Conservation (phyloP, 2,113 vertebrate species). For the Climacteris rufus region DNA sequence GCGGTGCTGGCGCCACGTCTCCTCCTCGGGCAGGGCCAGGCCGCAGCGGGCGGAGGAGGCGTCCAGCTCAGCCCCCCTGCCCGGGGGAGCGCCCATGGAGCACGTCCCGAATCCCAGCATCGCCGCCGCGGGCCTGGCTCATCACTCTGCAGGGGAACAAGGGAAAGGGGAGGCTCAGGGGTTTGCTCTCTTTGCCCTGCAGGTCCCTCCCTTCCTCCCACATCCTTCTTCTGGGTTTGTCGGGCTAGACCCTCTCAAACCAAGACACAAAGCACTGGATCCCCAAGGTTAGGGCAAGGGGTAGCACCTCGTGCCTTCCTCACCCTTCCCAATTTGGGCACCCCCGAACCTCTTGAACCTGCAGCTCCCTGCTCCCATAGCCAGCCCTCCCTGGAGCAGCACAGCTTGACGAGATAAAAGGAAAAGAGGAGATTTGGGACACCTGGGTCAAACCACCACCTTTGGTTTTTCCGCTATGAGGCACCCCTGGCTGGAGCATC, state of each 20-base stretch:
- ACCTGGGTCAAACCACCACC: neutral
- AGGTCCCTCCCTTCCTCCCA: neutral
- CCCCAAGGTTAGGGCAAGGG: too few relatives aligned
- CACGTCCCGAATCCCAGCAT: slow-evolving; percentile 86
- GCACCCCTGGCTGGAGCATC: neutral
- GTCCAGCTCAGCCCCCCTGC: slow-evolving; percentile 60
- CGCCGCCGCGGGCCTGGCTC: slow-evolving; percentile 72
- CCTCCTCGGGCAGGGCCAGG: slow-evolving; percentile 78
- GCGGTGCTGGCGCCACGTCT: slow-evolving; percentile 84
- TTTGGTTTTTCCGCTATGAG: neutral
- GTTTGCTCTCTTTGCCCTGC: accelerated
- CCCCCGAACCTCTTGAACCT: neutral
- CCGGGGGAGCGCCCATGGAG: slow-evolving; percentile 65
- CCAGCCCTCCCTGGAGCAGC: neutral
- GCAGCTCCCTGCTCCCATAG: neutral
- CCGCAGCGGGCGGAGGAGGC: slow-evolving; percentile 62
- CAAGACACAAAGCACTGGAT: accelerated
- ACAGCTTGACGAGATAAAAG: accelerated
- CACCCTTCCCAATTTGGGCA: neutral
- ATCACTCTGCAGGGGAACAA: slow-evolving; percentile 79
- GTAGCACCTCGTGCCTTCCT: neutral
- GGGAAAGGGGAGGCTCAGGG: neutral
- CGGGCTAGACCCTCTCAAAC: neutral
- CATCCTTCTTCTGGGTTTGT: accelerated
- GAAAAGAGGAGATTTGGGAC: neutral